Evolutionary conservation across 2,797 vertebrate genomes (phyloP), one percentile per base, ranked within the genome.

Genomic region (Euthynnus affinis): DNA sequence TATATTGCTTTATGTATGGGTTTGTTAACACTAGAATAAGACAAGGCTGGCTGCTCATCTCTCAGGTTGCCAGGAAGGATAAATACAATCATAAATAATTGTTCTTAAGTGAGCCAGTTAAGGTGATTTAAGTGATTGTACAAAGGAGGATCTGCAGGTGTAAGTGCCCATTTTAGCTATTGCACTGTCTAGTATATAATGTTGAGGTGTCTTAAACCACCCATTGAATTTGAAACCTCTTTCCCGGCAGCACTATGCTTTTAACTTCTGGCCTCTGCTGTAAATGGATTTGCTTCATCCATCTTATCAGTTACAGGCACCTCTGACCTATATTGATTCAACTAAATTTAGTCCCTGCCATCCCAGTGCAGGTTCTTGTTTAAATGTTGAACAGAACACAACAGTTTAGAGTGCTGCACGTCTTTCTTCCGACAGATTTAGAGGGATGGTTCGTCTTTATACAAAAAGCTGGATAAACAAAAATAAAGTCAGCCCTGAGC

Each of bases 251-350:
- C 60, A 62, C 42, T 46, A 7, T 68, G 78, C 85, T 87, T 84
- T 89, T 83, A 88, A 85, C 83, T 73, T 76, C 37, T 55, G 27
- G 14, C 65, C 60, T 66, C 52, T 71, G 63, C 77, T 62, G 53
- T 46, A 82, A 81, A 84, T 84, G 66, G 71, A 81, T 75, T 77
- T 62, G 12, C 69, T 78, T 83, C 22, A 51, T 78, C 48, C 42
- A 15, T 46, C 27, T 49, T 56, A 81, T 72, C 27, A 34, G 27
- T 64, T 62, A 23, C 20, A 52, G 42, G 23, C 62, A 59, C 56
- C 6, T 15, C 55, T 79, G 85, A 79, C 58, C 85, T 23, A 18
- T 72, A 89, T 64, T 55, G 74, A 86, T 87, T 85, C 48, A 46
- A 27, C 55, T 64, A 53, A 69, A 82, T 82, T 82, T 70, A 67